Percentiles rank a stretch among this genome's conserved stretches.
phyloP scores from a whole-genome alignment of 92 coral and sea anemone genomes.

The Nematostella vectensis region DNA sequence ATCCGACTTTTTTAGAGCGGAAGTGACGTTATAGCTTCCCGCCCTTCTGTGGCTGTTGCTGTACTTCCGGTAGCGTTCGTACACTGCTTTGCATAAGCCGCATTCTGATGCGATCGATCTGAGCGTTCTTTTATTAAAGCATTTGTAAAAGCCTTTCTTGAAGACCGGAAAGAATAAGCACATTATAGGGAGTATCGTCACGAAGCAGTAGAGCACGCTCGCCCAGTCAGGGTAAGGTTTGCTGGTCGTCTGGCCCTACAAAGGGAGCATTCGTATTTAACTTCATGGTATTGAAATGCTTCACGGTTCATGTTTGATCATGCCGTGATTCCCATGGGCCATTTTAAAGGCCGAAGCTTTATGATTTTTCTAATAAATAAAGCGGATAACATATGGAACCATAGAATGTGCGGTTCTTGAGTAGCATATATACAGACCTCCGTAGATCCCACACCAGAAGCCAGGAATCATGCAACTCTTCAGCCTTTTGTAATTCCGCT shows the following conservation, averaged over 20 bases:
- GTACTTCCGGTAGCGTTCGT: constrained; percentile 2
- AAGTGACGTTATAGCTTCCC: constrained; percentile 5
- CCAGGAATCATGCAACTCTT: no score
- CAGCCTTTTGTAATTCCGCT: no score
- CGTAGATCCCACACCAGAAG: no score
- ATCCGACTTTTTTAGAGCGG: not conserved
- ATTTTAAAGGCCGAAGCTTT: no score
- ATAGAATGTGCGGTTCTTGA: no score
- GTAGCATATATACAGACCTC: no score
- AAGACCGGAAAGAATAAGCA: constrained; percentile 41
- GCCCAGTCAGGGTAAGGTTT: constrained; percentile 78
- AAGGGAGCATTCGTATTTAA: no score
- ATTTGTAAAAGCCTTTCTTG: constrained; percentile 14
- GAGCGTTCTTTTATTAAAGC: constrained; percentile 4
- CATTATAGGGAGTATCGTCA: constrained; percentile 35
- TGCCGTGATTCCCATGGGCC: no score
- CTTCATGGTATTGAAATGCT: no score
- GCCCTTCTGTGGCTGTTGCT: not conserved
- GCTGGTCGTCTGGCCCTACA: constrained; percentile 42
- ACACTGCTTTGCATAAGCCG: constrained; percentile 12
- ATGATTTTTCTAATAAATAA: no score
- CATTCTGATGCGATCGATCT: constrained; percentile 8
- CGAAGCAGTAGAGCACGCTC: constrained; percentile 27
- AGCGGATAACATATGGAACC: no score
- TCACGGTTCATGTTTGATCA: no score